Conservation (phyloP, 2,888 invertebrate species). For the Chorisops tibialis region DNA sequence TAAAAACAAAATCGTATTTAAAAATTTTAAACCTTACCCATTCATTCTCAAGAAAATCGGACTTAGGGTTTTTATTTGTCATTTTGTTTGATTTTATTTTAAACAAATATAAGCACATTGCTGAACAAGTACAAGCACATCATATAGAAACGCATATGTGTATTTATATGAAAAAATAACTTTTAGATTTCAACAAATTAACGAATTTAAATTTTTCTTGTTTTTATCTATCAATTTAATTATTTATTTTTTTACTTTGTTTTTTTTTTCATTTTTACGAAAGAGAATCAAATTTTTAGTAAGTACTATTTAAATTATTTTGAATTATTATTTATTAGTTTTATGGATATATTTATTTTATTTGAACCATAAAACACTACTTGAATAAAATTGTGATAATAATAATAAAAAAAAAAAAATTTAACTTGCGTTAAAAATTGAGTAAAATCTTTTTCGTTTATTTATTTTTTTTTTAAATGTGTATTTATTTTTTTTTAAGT, state of each 20-base stretch:
- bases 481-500: not conserved
- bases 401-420: too few relatives aligned
- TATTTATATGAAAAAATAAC: constrained; percentile 7
- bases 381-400: not conserved
- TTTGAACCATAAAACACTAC: constrained; percentile 4
- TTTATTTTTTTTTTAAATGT: constrained; percentile 10
- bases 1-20: not conserved
- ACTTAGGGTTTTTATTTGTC: not conserved
- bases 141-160: constrained; percentile 15
- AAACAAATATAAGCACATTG: constrained; percentile 18
- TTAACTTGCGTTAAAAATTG: not conserved
- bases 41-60: not conserved
- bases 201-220: too few relatives aligned
- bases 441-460: constrained; percentile 47
- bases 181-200: not conserved
- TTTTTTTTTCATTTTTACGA: constrained; percentile 4
- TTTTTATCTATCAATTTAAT: constrained; percentile 29
- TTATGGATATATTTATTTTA: not conserved
- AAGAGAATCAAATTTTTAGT: constrained; percentile 24
- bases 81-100: too few relatives aligned
- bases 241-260: constrained; percentile 18
- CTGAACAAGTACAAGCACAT: constrained; percentile 15
- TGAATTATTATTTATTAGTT: not conserved
- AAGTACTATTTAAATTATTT: constrained; percentile 25
- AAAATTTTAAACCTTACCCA: not conserved